A percentile compares a stretch with the other conserved stretches of the same genome.
These are phyloP conservation scores for Cranoglanis bouderius DNA, from an alignment of 2,113 vertebrate species.

Conservation along the genomic window DNA sequence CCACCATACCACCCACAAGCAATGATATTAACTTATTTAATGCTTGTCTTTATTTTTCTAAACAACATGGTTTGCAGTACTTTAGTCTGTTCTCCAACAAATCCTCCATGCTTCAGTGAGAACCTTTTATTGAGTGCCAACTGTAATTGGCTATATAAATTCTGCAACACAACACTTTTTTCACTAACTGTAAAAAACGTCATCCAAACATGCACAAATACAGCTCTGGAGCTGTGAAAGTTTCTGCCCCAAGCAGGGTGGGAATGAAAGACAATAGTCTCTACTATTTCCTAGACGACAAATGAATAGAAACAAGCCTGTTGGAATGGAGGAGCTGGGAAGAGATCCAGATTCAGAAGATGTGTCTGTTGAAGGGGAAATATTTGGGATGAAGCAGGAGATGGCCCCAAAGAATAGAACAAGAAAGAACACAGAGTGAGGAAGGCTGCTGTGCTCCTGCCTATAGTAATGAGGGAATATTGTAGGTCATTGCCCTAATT, in stretches of 20 bases:
- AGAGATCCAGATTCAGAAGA: constrained; percentile 33
- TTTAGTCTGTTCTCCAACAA: not conserved
- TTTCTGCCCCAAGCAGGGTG: constrained; percentile 17
- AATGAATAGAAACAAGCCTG: constrained; percentile 8
- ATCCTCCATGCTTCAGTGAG: not conserved
- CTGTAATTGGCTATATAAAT: constrained; percentile 7
- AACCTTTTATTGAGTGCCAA: constrained; percentile 20
- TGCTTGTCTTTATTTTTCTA: not conserved
- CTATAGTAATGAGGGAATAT: not conserved
- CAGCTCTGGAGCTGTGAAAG: constrained; percentile 1
- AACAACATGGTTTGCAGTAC: not conserved
- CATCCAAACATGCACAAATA: constrained; percentile 26
- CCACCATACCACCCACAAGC: not conserved
- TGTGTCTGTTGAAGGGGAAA: not conserved
- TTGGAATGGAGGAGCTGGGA: constrained; percentile 26
- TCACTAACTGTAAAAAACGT: constrained; percentile 35
- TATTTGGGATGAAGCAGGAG: not conserved
- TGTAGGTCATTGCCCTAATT: constrained; percentile 33
- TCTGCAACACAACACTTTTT: constrained; percentile 20
- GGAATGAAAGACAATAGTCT: constrained; percentile 45
- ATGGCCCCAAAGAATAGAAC: constrained; percentile 32
- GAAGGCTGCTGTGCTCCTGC: not conserved
- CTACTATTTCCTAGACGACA: constrained; percentile 42
- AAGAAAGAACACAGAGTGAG: not conserved
- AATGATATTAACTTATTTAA: not conserved